Base-by-base conservation (phyloP, 2,113 vertebrate genomes). In the Caretta caretta region DNA sequence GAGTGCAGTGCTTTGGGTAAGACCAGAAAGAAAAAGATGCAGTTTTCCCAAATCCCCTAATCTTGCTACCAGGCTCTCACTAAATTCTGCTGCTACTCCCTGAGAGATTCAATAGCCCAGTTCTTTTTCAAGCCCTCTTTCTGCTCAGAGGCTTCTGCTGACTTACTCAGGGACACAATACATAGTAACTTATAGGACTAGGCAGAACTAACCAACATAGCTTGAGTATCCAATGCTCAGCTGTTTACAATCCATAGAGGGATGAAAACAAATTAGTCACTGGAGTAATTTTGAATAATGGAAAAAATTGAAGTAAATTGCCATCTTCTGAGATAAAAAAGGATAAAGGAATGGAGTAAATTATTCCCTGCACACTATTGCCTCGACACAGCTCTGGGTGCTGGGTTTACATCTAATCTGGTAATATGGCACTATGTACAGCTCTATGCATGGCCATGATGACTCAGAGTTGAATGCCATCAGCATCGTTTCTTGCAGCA, bases 121-220 rank as follows among this genome's bases (percentile, higher is more conserved):
- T 22, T 75, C 19, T 24, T 42, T 69, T 24, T 42, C 69, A 75
- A 42, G 69, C 6, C 8, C 69, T 42, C 69, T 75, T 42, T 75
- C 69, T 75, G 38, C 20, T 75, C n/a, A 75, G 22, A 75, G 22
- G 17, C 5, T 10, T 42, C 10, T 75, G 31, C 62, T 65, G 9
- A 10, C 42, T 19, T 42, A 24, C 2, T 62, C 59, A 38, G 3
- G 1, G 1, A 10, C 3, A 12, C 38, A 25, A 5, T 56, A 62
- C 35, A 48, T 69, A 59, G 49, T 76, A 3, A 57, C 11, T 92
- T 90, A 10, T 29, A 80, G 80, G 46, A 20, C n/a, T 83, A 3
- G 1, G 8, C 9, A 22, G 42, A 48, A 14, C 42, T 76, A 48
- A 46, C 10, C 75, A 76, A 75, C 38, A 27, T 48, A 46, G 10